Evolutionary conservation across 2,888 invertebrate genomes (phyloP), one percentile per base, ranked within the genome.

Genomic region (Andrena praecox): DNA sequence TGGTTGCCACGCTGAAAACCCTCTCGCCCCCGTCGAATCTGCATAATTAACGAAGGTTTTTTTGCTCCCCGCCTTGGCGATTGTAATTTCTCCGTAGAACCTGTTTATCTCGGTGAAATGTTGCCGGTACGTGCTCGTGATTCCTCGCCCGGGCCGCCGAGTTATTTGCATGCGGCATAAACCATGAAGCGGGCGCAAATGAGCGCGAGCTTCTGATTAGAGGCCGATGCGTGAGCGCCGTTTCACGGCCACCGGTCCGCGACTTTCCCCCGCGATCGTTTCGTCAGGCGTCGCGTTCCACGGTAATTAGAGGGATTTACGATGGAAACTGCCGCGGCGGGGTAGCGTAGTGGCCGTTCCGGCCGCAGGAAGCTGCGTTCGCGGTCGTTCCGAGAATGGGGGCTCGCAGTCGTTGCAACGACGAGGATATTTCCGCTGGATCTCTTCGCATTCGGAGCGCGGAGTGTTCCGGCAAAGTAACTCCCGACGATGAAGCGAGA

Each of bases 81-180:
- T 82, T 80, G 86, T 82, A 83, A 87, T 83, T 82, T 77, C 83
- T 82, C 83, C 56, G 64, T 75, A 76, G 83, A 89, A 85, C 81
- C 88, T 87, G 88, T 89, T 89, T 89, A 88, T 84, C 80, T 82
- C 79, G 76, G 77, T 88, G 87, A 88, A 84, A 85, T 87, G 89
- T 88, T 75, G 83, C 70, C 71, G 75, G 77, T 74, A 85, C 88
- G 84, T 82, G 87, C 78, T 80, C 85, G 86, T 70, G 88, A 88
- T 85, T 84, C 85, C 80, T 85, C 74, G 62, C 69, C 63, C 54
- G 64, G 33, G 35, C 50, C 24, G 20, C 33, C 56, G 35, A 52
- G 50, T 52, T 70, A 69, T 88, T 80, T 83, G 75, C 79, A 74
- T 70, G 77, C 73, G 70, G 60, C 60, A 80, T 86, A 80, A 88